Percentiles rank a stretch among this genome's conserved stretches.
Evolutionary conservation across 2,113 vertebrate genomes (phyloP).

Genomic region (Marmota flaviventris): DNA sequence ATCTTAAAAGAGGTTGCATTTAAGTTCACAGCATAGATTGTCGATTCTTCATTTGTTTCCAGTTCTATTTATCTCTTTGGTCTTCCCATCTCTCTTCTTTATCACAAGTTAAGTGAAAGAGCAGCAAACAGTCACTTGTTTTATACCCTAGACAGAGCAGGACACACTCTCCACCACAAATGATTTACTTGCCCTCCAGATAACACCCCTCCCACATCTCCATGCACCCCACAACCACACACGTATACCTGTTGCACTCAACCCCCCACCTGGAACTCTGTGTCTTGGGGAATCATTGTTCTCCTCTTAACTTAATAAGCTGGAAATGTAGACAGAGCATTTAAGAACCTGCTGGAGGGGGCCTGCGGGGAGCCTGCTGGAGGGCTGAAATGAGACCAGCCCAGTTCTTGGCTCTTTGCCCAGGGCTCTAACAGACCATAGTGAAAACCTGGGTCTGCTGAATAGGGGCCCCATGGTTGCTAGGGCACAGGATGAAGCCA

Average conservation of each 20-base stretch:
- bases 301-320: constrained; percentile 70
- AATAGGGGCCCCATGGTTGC: constrained; percentile 75
- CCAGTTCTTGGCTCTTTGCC: constrained; percentile 69
- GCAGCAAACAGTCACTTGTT: constrained; percentile 43
- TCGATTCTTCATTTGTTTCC: not conserved
- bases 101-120: constrained; percentile 40
- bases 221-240: not conserved
- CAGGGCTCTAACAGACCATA: constrained; percentile 71
- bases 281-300: constrained; percentile 27
- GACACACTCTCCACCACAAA: not conserved
- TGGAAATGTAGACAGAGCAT: constrained; percentile 65
- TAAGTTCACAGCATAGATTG: not conserved
- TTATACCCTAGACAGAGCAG: constrained; percentile 42
- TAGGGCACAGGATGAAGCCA: constrained; percentile 77
- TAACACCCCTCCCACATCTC: not conserved
- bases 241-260: not conserved
- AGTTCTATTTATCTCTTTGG: constrained; percentile 8
- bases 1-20: not conserved
- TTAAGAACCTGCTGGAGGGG: constrained; percentile 67
- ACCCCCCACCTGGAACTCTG: not conserved
- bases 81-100: not conserved
- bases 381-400: constrained; percentile 61
- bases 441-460: constrained; percentile 65
- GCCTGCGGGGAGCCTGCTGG: constrained; percentile 23
- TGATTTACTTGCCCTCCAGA: constrained; percentile 53